These are phyloP conservation scores for Chloroceryle amazona DNA, from an alignment of 2,797 vertebrate genomes.

Conservation along the genomic window DNA sequence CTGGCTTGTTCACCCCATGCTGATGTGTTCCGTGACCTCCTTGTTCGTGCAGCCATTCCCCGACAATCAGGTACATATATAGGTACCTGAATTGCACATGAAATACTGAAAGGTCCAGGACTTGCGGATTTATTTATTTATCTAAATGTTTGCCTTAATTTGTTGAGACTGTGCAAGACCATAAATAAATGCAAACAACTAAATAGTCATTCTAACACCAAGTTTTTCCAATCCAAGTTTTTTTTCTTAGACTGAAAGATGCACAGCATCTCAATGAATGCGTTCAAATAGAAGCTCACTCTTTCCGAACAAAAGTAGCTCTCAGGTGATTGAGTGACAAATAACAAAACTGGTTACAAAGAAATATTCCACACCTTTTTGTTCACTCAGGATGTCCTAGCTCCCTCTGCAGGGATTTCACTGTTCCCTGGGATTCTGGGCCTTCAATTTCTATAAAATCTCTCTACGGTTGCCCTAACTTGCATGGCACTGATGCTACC, in stretches of 20 bases:
- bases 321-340: not conserved
- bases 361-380: not conserved
- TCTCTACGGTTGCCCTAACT: not conserved
- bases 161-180: not conserved
- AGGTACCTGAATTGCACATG: too few species aligned
- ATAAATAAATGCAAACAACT: not conserved
- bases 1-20: too few species aligned
- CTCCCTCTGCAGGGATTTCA: not conserved
- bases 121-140: not conserved
- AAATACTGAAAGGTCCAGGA: too few species aligned
- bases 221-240: not conserved
- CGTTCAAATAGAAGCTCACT: not conserved
- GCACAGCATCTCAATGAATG: not conserved
- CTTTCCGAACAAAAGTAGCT: not conserved
- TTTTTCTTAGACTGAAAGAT: not conserved
- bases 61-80: too few species aligned
- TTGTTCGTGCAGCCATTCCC: too few species aligned
- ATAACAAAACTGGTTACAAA: not conserved
- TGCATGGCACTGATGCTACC: not conserved
- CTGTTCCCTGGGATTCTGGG: not conserved
- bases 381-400: not conserved
- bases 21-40: too few species aligned
- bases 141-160: not conserved
- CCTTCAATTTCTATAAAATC: not conserved
- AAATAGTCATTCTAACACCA: not conserved